These are phyloP conservation scores for Bombyx huttoni DNA, from an alignment of 2,888 invertebrate species.

Conservation along the genomic window DNA sequence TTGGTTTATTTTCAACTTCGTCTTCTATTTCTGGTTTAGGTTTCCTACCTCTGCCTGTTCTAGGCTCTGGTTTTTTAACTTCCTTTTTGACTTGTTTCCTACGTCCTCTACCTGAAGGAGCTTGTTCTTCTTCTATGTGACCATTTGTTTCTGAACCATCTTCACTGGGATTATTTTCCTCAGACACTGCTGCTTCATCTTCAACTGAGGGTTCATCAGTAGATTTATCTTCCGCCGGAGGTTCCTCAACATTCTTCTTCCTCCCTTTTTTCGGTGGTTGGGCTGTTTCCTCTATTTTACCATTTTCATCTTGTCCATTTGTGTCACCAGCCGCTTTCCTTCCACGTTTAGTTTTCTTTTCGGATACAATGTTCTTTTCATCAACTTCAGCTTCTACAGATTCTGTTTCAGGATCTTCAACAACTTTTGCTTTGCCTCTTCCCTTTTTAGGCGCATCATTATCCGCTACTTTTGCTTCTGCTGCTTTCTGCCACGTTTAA, in stretches of 20 bases:
- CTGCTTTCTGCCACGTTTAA: constrained; percentile 42
- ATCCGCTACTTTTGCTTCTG: constrained; percentile 40
- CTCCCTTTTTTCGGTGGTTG: constrained; percentile 43
- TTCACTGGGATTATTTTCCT: constrained; percentile 28
- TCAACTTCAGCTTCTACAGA: constrained; percentile 15
- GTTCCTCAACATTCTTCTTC: constrained; percentile 39
- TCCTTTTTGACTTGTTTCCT: constrained; percentile 51
- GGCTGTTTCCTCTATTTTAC: constrained; percentile 26
- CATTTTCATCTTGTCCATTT: constrained; percentile 25
- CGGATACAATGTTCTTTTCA: constrained; percentile 15
- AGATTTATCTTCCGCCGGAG: constrained; percentile 20
- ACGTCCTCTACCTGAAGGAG: constrained; percentile 30
- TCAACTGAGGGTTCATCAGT: constrained; percentile 37
- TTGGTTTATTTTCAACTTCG: constrained; percentile 36
- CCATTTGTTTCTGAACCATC: constrained; percentile 36
- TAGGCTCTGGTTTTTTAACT: constrained; percentile 26
- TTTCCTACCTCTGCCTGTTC: constrained; percentile 35
- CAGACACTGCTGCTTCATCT: constrained; percentile 25
- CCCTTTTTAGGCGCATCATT: constrained; percentile 49
- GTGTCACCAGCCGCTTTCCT: constrained; percentile 34
- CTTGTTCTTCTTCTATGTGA: constrained; percentile 23
- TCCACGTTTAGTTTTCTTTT: constrained; percentile 39
- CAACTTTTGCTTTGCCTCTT: constrained; percentile 44
- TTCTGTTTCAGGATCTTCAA: constrained; percentile 24
- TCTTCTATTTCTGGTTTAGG: constrained; percentile 29